A percentile compares a stretch with the other conserved stretches of the same genome.
phyloP scores from a whole-genome alignment of 1,140 invertebrate species.

The Conus ventricosus region DNA sequence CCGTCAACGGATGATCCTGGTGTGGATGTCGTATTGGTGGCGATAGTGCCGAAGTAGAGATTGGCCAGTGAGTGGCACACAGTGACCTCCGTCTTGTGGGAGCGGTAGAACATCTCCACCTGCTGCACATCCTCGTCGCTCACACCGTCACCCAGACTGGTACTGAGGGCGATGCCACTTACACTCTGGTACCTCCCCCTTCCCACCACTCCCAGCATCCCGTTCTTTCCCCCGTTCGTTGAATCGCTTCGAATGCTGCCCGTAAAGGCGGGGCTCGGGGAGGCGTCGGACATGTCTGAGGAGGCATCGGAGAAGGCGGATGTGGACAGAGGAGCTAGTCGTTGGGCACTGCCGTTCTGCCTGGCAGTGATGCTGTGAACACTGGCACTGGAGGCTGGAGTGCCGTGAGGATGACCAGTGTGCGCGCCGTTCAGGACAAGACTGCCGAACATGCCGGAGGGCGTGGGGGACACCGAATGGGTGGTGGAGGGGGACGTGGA shows the following conservation, averaged over 20 bases:
- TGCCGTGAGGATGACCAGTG: background rate
- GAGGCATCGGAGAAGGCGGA: conserved; percentile 48
- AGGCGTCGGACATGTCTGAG: conserved; percentile 50
- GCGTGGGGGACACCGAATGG: background rate
- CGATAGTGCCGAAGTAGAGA: conserved; percentile 78
- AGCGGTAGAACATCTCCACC: conserved; percentile 87
- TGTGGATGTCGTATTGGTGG: conserved; percentile 58
- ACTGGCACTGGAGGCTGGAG: background rate
- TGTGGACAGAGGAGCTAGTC: background rate
- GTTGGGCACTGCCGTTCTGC: background rate
- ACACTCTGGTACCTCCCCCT: conserved; percentile 14
- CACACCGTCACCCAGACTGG: conserved; percentile 69
- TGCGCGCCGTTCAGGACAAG: background rate
- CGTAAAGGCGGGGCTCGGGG: conserved; percentile 31
- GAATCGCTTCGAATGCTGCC: conserved; percentile 6
- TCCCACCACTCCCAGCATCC: background rate
- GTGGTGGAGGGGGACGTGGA: background rate
- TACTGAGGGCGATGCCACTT: conserved; percentile 14
- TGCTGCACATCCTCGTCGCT: conserved; percentile 84
- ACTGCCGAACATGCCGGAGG: background rate
- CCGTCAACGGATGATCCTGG: conserved; percentile 26
- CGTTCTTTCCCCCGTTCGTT: background rate
- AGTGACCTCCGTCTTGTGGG: conserved; percentile 86
- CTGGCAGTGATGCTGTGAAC: background rate
- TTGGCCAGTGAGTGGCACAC: conserved; percentile 88